Evolutionary conservation across 2,888 invertebrate genomes (phyloP), one percentile per base, ranked within the genome.

Genomic region (Epistrophe grossulariae): DNA sequence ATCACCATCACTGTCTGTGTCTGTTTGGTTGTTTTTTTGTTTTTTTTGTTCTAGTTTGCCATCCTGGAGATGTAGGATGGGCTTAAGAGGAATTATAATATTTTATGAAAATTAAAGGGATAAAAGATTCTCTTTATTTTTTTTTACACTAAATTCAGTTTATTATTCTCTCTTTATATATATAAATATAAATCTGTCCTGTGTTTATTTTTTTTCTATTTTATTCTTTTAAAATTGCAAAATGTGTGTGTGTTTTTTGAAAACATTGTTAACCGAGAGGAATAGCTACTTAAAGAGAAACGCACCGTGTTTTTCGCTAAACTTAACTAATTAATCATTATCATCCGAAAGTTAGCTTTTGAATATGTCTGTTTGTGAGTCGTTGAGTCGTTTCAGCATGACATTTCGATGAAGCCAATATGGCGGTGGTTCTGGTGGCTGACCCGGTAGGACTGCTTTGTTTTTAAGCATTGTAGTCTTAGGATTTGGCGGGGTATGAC

Each of bases 401-500:
- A 92, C 92, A 89, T 92, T 94, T 81, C 92, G 93, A 89, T 93
- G 94, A 89, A 91, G 91, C 94, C 92, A 94, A 91, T 91, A 93
- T 71, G 91, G 93, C 43, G 92, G 93, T 70, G 93, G 92, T 89
- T 93, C 93, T 6, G 93, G 93, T 2, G 92, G 91, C 64, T 93
- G 93, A 28, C 92, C 92, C 7, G 92, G 92, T 70, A 92, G 85
- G 48, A 93, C 79, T 15, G 94, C 94, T 90, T 94, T 94, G 19
- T 94, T 94, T 91, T 95, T 95, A 24, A 95, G 90, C 89, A 94
- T 94, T 4, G 94, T 94, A 60, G 94, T 94, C 89, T 94, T 94
- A 50, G 91, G 92, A 85, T 89, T 90, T 82, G 55, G 89, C 77
- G 91, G 93, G 66, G 79, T 60, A 38, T 72, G 93, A 28, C 84